These are phyloP conservation scores for Chaenocephalus aceratus DNA, from an alignment of 2,113 vertebrate genomes.

Conservation along the genomic window DNA sequence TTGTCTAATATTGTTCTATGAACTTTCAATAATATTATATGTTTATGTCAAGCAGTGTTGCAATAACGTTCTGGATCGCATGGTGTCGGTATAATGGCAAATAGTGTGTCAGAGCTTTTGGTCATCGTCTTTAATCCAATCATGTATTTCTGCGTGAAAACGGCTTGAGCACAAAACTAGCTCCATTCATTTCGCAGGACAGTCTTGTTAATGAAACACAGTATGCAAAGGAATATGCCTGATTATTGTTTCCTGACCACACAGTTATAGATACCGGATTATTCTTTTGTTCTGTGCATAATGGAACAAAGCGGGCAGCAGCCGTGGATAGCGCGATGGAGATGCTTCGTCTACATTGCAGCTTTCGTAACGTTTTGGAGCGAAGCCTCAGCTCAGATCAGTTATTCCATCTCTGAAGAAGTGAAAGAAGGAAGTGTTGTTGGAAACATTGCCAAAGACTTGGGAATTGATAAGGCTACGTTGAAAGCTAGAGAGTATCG, in stretches of 20 bases:
- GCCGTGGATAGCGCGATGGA: constrained; percentile 34
- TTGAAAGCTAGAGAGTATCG: constrained; percentile 69
- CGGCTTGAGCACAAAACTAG: not conserved
- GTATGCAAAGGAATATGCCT: not conserved
- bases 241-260: not conserved
- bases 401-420: constrained; percentile 76
- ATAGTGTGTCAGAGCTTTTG: not conserved
- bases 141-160: not conserved
- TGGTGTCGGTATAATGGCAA: constrained; percentile 46
- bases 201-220: not conserved
- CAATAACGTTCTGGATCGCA: constrained; percentile 34
- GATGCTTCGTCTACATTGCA: constrained; percentile 15
- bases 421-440: constrained; percentile 66
- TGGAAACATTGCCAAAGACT: constrained; percentile 76
- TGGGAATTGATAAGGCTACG: constrained; percentile 62
- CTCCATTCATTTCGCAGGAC: not conserved
- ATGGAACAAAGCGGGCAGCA: constrained; percentile 54
- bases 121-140: constrained; percentile 14
- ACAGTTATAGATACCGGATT: not conserved
- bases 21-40: not conserved
- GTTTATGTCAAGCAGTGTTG: not conserved
- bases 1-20: not conserved
- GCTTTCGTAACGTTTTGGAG: constrained; percentile 41
- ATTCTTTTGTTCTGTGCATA: not conserved
- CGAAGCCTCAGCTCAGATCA: constrained; percentile 69